phyloP scores from a whole-genome alignment of 2,888 invertebrate genomes.

The Eueremaeus valkanovi region DNA sequence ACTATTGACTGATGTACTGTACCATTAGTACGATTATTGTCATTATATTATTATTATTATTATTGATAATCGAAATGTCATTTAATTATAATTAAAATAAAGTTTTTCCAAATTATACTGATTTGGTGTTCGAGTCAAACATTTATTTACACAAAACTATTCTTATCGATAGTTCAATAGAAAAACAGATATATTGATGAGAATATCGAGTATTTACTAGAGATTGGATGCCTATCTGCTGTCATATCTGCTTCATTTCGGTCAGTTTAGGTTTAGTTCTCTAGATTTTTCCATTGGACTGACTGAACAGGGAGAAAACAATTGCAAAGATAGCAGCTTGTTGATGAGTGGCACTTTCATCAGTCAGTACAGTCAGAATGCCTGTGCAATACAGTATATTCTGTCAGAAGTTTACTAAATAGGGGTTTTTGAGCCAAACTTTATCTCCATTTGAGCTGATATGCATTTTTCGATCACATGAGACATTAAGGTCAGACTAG shows the following conservation, averaged over 20 bases:
- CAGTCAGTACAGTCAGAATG: no score
- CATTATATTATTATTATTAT: constrained; percentile 6
- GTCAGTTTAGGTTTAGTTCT: no score
- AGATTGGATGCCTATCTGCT: not conserved
- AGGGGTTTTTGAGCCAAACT: not conserved
- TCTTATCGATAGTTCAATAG: constrained; percentile 11
- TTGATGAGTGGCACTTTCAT: no score
- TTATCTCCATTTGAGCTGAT: constrained; percentile 22
- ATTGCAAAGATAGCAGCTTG: no score
- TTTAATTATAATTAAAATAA: constrained; percentile 23
- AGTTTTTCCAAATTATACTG: not conserved
- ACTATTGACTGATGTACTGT: constrained; percentile 5
- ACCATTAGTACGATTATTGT: constrained; percentile 2
- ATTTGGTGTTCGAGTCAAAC: not conserved
- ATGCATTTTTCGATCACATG: constrained; percentile 12
- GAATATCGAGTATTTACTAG: constrained; percentile 3
- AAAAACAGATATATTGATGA: not conserved
- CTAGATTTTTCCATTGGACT: no score
- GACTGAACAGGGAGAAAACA: no score
- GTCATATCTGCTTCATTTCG: no score
- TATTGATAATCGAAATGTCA: constrained; percentile 17
- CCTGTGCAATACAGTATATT: not conserved
- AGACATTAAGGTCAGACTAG: constrained; percentile 4
- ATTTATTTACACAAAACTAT: not conserved
- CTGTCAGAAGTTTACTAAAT: not conserved